Percentiles rank a stretch among this genome's conserved stretches.
Conservation (phyloP, 2,888 invertebrate genomes). For the Ditula angustiorana region DNA sequence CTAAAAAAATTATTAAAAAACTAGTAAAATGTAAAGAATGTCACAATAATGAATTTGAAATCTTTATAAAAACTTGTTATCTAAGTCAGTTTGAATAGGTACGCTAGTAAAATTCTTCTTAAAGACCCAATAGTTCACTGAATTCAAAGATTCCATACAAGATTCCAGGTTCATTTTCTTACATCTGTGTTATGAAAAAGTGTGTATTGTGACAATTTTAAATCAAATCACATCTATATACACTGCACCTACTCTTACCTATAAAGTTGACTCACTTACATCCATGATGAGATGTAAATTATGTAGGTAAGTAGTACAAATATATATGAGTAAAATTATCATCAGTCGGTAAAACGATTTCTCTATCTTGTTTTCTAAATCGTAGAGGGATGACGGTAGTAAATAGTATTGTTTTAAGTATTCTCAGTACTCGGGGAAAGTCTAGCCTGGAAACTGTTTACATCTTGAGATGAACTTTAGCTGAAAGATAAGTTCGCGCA, state of each 20-base stretch:
- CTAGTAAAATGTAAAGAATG: too few species aligned
- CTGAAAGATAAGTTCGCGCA: slow-evolving; percentile 23
- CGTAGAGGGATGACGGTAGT: background rate
- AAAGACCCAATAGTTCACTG: too few species aligned
- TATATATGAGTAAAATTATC: background rate
- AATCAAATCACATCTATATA: slow-evolving; percentile 17
- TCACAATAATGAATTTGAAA: too few species aligned
- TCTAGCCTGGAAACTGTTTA: slow-evolving; percentile 33
- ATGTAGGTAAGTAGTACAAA: background rate
- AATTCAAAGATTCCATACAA: too few species aligned
- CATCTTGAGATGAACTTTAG: slow-evolving; percentile 35
- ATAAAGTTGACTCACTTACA: slow-evolving; percentile 21
- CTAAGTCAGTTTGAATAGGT: too few species aligned
- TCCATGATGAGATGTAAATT: background rate
- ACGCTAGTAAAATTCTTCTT: background rate
- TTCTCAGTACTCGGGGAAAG: slow-evolving; percentile 27
- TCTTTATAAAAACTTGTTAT: too few species aligned
- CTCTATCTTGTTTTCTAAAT: slow-evolving; percentile 4
- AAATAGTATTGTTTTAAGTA: background rate
- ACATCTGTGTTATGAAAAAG: too few species aligned
- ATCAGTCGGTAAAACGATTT: background rate
- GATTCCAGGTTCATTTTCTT: too few species aligned
- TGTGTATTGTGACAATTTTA: too few species aligned
- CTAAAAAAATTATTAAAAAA: too few species aligned
- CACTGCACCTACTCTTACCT: slow-evolving; percentile 16